phyloP scores from a whole-genome alignment of 2,888 invertebrate genomes.

The Agrochola litura region DNA sequence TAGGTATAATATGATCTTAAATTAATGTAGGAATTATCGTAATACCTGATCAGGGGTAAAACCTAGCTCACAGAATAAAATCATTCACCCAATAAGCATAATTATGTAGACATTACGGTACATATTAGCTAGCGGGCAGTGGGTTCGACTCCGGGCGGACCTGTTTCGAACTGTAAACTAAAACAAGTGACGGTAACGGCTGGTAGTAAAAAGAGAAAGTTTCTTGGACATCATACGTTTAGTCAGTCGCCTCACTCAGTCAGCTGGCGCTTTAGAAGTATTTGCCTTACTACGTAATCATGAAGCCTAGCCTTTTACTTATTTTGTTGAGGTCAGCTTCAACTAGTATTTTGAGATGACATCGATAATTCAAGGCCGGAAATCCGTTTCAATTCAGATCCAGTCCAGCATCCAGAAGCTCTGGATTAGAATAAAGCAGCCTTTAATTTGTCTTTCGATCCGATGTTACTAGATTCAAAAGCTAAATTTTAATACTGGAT shows the following conservation, averaged over 20 bases:
- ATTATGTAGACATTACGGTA: constrained; percentile 66
- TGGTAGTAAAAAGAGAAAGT: constrained; percentile 63
- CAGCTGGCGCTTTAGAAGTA: constrained; percentile 49
- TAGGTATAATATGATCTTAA: background rate
- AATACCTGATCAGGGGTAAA: background rate
- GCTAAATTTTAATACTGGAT: too few relatives aligned
- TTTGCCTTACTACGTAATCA: constrained; percentile 37
- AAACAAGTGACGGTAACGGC: constrained; percentile 50
- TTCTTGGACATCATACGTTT: constrained; percentile 44
- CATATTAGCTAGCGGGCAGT: constrained; percentile 54
- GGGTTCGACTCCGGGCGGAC: constrained; percentile 55
- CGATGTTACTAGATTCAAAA: too few relatives aligned
- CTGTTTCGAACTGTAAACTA: constrained; percentile 67
- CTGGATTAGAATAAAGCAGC: background rate
- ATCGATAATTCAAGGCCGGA: background rate
- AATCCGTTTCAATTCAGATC: background rate
- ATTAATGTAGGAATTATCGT: too few relatives aligned
- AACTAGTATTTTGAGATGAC: background rate
- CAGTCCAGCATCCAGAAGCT: background rate
- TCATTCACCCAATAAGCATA: constrained; percentile 54
- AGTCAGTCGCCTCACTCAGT: constrained; percentile 30
- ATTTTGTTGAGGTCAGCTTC: background rate
- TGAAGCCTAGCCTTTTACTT: constrained; percentile 14
- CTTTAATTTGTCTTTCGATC: background rate
- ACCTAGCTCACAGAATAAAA: constrained; percentile 33